Conservation (phyloP, 1,140 invertebrate genomes). For the Micrasema minimum region DNA sequence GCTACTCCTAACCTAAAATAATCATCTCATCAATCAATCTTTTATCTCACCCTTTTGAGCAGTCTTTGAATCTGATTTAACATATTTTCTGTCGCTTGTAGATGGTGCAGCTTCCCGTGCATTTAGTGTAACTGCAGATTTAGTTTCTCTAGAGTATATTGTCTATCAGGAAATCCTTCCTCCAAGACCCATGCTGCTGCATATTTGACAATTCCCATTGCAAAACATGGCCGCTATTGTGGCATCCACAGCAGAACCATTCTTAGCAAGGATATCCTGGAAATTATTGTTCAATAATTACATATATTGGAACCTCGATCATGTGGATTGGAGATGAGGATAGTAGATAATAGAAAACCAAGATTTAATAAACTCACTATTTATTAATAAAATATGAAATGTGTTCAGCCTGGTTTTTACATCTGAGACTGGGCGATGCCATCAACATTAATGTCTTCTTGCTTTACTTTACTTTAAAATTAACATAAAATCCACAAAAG, state of each 20-base stretch:
- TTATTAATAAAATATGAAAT: background rate
- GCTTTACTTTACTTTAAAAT: too few relatives aligned
- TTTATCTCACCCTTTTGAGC: slow-evolving; percentile 29
- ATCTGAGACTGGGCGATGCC: too few relatives aligned
- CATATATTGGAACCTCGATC: background rate
- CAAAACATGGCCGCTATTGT: slow-evolving; percentile 87
- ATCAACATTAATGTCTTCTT: too few relatives aligned
- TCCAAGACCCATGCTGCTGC: slow-evolving; percentile 83
- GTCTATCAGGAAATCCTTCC: slow-evolving; percentile 91
- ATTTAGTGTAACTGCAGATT: slow-evolving; percentile 76
- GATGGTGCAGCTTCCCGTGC: slow-evolving; percentile 85
- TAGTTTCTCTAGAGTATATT: slow-evolving; percentile 75
- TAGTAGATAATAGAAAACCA: too few relatives aligned
- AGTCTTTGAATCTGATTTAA: slow-evolving; percentile 65
- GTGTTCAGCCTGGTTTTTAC: too few relatives aligned
- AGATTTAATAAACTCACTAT: background rate
- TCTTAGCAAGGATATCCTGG: slow-evolving; percentile 78
- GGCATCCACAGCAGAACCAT: slow-evolving; percentile 90
- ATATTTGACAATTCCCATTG: slow-evolving; percentile 81
- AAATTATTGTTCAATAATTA: slow-evolving; percentile 48
- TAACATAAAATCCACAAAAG: too few relatives aligned
- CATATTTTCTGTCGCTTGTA: slow-evolving; percentile 74
- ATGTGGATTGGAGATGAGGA: background rate
- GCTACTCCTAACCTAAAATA: too few relatives aligned
- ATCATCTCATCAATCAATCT: too few relatives aligned